Conservation (phyloP, 2,888 invertebrate genomes). For the Diarsia mendica region DNA sequence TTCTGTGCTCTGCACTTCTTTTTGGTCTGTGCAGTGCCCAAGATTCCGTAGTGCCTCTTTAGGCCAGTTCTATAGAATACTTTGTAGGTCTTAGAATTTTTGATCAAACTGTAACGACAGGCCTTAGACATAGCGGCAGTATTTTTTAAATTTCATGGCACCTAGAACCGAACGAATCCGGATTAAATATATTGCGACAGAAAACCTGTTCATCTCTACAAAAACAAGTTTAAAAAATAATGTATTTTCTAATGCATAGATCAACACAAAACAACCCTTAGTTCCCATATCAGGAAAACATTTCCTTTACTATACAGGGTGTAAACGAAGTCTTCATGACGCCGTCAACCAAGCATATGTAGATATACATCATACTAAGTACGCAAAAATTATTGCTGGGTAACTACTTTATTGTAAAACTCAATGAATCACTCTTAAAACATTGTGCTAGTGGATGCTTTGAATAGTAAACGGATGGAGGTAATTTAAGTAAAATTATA, state of each 20-base stretch:
- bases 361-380: no score
- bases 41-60: not conserved
- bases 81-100: not conserved
- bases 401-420: no score
- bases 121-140: not conserved
- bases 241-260: not conserved
- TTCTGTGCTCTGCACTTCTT: not conserved
- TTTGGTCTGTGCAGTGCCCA: slow-evolving; percentile 16
- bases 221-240: not conserved
- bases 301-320: no score
- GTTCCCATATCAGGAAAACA: not conserved
- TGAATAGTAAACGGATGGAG: no score
- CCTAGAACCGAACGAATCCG: not conserved
- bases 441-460: no score
- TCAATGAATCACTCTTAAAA: no score
- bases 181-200: not conserved
- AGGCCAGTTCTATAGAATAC: not conserved
- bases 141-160: not conserved
- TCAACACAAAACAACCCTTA: not conserved
- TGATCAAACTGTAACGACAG: not conserved
- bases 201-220: not conserved
- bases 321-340: no score
- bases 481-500: no score
- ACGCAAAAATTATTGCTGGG: no score
- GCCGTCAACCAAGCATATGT: no score